Evolutionary conservation across 2,113 vertebrate species (phyloP).

Genomic region (Leucopsar rothschildi): DNA sequence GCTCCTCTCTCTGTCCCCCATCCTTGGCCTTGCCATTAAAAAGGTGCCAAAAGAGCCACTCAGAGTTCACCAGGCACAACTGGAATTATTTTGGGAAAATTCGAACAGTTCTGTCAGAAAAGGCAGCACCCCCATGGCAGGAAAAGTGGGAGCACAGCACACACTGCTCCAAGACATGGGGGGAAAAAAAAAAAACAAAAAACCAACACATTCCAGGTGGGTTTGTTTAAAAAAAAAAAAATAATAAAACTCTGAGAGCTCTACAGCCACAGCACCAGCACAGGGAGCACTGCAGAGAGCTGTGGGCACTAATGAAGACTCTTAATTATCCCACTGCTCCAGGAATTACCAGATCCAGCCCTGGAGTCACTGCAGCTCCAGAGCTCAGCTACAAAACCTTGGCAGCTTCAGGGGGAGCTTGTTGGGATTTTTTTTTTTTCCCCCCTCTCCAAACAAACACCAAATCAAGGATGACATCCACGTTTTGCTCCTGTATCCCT

Average conservation of each 20-base stretch:
- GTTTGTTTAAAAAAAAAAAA: not conserved
- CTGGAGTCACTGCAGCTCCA: not conserved
- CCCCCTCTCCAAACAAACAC: not conserved
- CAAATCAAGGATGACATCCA: not conserved
- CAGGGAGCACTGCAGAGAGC: not conserved
- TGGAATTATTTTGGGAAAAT: not conserved
- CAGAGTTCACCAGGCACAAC: not conserved
- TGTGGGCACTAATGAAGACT: not conserved
- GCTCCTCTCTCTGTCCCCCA: not conserved
- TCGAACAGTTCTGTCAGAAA: not conserved
- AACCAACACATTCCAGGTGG: not conserved
- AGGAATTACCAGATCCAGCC: not conserved
- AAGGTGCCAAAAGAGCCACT: not conserved
- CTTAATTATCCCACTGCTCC: not conserved
- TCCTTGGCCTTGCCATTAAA: not conserved
- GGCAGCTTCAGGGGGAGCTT: not conserved
- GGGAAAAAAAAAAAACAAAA: too few relatives aligned
- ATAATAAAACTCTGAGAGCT: not conserved
- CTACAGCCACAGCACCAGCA: not conserved
- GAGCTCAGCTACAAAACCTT: not conserved
- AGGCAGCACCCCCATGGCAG: not conserved
- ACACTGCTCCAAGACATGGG: accelerated
- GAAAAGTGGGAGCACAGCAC: not conserved
- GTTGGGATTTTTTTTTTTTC: not conserved
- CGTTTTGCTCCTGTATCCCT: not conserved